Conservation (phyloP, 2,797 vertebrate species). For the Luscinia megarhynchos region DNA sequence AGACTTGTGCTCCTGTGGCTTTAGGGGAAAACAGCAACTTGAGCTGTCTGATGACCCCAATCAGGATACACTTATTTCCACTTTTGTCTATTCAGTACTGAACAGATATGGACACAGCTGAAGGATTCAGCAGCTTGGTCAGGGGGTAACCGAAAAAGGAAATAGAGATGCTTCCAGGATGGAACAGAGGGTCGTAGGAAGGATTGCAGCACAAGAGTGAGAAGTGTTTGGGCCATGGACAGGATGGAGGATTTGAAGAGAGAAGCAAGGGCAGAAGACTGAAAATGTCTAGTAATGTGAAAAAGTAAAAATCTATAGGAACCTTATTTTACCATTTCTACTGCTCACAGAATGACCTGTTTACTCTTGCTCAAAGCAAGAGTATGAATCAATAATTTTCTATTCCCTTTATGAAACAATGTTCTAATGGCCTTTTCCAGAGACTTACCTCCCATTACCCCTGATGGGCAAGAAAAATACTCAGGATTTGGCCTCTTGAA, state of each 20-base stretch:
- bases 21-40: background rate
- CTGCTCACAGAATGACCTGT: background rate
- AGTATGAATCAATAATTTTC: background rate
- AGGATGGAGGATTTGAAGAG: background rate
- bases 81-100: background rate
- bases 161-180: background rate
- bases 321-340: background rate
- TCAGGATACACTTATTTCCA: background rate
- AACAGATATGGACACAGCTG: accelerated
- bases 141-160: background rate
- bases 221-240: background rate
- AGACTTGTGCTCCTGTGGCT: background rate
- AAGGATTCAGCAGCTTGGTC: background rate
- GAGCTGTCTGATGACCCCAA: background rate
- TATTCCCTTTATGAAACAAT: background rate
- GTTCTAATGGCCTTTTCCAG: background rate
- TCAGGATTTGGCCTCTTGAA: background rate
- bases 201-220: background rate
- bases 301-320: background rate
- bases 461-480: background rate
- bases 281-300: background rate
- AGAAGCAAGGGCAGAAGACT: background rate
- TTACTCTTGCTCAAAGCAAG: background rate
- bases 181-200: accelerated
- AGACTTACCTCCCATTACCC: background rate